Conservation (phyloP, 2,113 vertebrate species). For the Speoplatyrhinus poulsoni region DNA sequence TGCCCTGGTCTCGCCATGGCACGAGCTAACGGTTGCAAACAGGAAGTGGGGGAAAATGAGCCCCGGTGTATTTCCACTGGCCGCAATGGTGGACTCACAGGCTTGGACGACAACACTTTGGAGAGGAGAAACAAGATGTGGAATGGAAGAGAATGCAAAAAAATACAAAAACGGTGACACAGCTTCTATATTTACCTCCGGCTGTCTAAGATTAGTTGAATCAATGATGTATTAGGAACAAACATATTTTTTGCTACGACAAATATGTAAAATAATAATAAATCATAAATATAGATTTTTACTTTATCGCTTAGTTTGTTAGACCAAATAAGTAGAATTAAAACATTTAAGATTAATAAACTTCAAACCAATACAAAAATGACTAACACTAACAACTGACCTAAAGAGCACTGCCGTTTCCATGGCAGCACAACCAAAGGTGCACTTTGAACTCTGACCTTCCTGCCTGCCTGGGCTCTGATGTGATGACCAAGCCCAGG, state of each 20-base stretch:
- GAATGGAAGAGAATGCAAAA: neutral
- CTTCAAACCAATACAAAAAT: neutral
- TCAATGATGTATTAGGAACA: too few relatives aligned
- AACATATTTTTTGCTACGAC: neutral
- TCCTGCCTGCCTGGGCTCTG: slow-evolving; percentile 51
- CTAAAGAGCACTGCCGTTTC: slow-evolving; percentile 54
- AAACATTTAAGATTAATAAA: neutral
- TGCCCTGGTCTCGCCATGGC: too few relatives aligned
- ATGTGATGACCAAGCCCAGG: slow-evolving; percentile 60
- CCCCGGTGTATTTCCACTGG: slow-evolving; percentile 49
- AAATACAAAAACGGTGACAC: too few relatives aligned
- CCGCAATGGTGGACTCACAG: slow-evolving; percentile 51
- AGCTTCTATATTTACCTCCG: too few relatives aligned
- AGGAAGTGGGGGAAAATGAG: slow-evolving; percentile 71
- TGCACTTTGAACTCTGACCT: slow-evolving; percentile 70
- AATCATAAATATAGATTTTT: too few relatives aligned
- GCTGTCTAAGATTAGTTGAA: too few relatives aligned
- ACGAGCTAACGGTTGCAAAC: slow-evolving; percentile 71
- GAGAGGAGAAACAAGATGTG: neutral
- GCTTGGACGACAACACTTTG: slow-evolving; percentile 31
- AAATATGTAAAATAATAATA: neutral
- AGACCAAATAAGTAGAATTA: neutral
- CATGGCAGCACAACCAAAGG: slow-evolving; percentile 70
- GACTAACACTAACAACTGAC: slow-evolving; percentile 28
- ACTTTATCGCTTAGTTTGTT: too few relatives aligned